These are phyloP conservation scores for Capromys pilorides DNA, from an alignment of 2,797 vertebrate genomes.

Conservation along the genomic window DNA sequence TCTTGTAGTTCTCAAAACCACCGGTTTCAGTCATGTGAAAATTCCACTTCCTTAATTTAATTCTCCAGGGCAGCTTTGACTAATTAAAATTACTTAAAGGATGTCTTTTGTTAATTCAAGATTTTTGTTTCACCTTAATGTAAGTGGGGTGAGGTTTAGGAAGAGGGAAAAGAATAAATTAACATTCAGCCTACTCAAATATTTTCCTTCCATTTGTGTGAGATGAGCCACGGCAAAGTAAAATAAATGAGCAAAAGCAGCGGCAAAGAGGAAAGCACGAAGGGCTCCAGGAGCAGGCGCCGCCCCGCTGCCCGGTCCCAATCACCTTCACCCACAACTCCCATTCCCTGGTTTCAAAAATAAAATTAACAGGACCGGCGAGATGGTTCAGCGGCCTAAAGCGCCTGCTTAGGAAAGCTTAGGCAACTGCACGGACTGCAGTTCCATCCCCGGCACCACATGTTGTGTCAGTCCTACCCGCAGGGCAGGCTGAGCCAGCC, in stretches of 20 bases:
- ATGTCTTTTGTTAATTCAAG: conserved; percentile 21
- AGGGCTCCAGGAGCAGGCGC: neutral
- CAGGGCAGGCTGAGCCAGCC: no score
- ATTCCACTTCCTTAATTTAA: conserved; percentile 62
- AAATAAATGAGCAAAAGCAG: conserved; percentile 1
- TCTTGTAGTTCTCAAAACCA: conserved; percentile 44
- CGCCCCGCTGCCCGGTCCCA: neutral
- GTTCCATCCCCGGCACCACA: no score
- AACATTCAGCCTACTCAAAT: conserved; percentile 14
- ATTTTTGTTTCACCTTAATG: conserved; percentile 47
- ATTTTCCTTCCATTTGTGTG: conserved; percentile 29
- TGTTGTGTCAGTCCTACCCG: no score
- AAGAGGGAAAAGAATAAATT: conserved; percentile 35
- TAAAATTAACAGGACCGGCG: no score
- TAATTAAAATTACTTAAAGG: conserved; percentile 31
- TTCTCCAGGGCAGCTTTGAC: neutral
- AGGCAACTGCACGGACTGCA: no score
- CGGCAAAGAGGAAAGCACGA: neutral
- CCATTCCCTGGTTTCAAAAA: neutral
- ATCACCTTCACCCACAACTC: neutral
- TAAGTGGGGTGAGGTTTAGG: neutral
- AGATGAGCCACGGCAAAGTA: conserved; percentile 20
- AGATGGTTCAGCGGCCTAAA: no score
- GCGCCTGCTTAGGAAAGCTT: no score
- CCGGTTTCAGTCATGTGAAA: conserved; percentile 47